A percentile compares a stretch with the other conserved stretches of the same genome.
Conservation (phyloP, 1,140 invertebrate species). For the Pseudomyrmex sp. region DNA sequence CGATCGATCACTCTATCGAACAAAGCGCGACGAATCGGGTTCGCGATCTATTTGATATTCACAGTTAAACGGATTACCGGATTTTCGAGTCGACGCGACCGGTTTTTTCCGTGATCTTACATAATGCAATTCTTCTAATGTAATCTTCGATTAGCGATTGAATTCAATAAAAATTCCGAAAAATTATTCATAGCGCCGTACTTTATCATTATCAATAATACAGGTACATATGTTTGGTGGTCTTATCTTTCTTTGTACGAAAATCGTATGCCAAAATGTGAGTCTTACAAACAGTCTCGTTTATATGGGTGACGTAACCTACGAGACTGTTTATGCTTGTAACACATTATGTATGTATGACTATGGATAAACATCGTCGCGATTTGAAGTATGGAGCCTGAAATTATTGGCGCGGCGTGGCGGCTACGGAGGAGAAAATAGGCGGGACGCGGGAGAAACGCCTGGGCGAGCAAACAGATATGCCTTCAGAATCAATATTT, state of each 20-base stretch:
- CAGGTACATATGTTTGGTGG: neutral
- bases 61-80: conserved; percentile 66
- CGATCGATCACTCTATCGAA: conserved; percentile 56
- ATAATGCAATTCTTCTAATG: conserved; percentile 15
- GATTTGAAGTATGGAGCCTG: conserved; percentile 46
- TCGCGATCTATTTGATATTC: conserved; percentile 68
- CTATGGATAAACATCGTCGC: conserved; percentile 22
- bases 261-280: neutral
- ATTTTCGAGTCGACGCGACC: conserved; percentile 64
- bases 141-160: conserved; percentile 10
- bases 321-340: conserved; percentile 53
- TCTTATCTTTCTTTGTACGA: neutral
- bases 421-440: conserved; percentile 30
- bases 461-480: conserved; percentile 77
- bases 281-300: neutral
- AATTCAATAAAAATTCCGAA: neutral
- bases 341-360: conserved; percentile 53
- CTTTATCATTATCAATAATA: neutral
- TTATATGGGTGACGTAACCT: neutral
- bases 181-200: neutral
- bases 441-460: conserved; percentile 43
- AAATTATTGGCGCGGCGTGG: conserved; percentile 19
- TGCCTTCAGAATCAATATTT: conserved; percentile 81
- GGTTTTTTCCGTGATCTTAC: conserved; percentile 41
- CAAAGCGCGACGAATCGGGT: conserved; percentile 65